Base-by-base conservation (phyloP, 2,888 invertebrate species). In the Trichopria drosophilae region DNA sequence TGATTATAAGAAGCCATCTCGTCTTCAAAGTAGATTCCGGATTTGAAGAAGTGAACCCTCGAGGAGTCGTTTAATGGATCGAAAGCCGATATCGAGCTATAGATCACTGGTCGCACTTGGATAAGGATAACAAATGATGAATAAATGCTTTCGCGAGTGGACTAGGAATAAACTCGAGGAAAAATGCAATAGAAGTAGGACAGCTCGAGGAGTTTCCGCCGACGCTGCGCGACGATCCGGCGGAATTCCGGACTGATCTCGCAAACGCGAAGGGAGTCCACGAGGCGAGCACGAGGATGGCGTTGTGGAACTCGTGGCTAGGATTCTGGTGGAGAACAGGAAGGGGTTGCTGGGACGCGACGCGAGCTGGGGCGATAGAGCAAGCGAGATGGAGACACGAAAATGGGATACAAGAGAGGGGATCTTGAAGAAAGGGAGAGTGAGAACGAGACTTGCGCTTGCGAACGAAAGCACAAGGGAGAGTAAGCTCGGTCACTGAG, bases 401-500 rank as follows among this genome's bases (percentile, higher is more conserved):
- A n/a, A n/a, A n/a, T n/a, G n/a, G n/a, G n/a, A n/a, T n/a, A n/a
- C n/a, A n/a, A n/a, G 45, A 23, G 40, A 13, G 52, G 45, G 53
- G 26, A 45, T n/a, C 31, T 28, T 40, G 24, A 32, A 42, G 46
- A 53, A 46, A 54, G 59, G 57, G 59, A 59, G 55, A 62, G 63
- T 59, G 64, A 62, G 64, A 57, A 29, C 42, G 50, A 56, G 59
- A 47, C 55, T 55, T 58, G 63, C 65, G 66, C 66, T 69, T 60
- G 64, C 62, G 63, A 62, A 62, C 64, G 65, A 64, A 65, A 66
- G 68, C 65, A 66, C 66, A 61, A 63, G 68, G 57, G 67, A 64
- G 63, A 65, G 65, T 65, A 67, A 68, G 69, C 65, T 64, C 69
- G 69, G 68, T 71, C 69, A 70, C 69, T 62, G 67, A 71, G 67